Conservation (phyloP, 2,888 invertebrate genomes). For the Amiota minor region DNA sequence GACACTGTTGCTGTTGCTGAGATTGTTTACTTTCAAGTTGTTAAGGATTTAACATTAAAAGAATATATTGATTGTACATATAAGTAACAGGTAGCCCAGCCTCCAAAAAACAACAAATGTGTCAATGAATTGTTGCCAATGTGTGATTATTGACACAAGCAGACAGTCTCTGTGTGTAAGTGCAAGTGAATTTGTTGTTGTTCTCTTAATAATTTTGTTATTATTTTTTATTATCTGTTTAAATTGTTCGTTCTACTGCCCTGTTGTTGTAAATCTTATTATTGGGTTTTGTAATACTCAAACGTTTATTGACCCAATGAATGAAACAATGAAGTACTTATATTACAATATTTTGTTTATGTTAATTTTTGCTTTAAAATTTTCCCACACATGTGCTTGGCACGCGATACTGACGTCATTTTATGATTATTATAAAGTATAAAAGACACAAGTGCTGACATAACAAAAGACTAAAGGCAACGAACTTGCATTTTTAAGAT, state of each 20-base stretch:
- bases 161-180: too few species aligned
- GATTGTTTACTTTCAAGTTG: too few species aligned
- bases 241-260: slow-evolving; percentile 27
- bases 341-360: slow-evolving; percentile 31
- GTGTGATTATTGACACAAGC: too few species aligned
- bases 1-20: too few species aligned
- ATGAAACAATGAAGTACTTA: slow-evolving; percentile 31
- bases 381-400: slow-evolving; percentile 43
- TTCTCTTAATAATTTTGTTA: slow-evolving; percentile 20
- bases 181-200: neutral
- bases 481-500: slow-evolving; percentile 54
- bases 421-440: neutral
- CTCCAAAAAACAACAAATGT: neutral
- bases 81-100: neutral
- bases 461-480: slow-evolving; percentile 63
- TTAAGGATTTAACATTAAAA: too few species aligned
- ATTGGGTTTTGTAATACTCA: too few species aligned
- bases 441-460: slow-evolving; percentile 8
- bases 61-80: too few species aligned
- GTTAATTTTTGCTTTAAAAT: slow-evolving; percentile 34
- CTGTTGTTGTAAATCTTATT: slow-evolving; percentile 35
- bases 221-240: slow-evolving; percentile 17
- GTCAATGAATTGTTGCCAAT: too few species aligned
- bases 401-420: slow-evolving; percentile 49
- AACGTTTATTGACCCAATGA: slow-evolving; percentile 61